Conservation (phyloP, 1,140 invertebrate species). For the Semibalanus balanoides region DNA sequence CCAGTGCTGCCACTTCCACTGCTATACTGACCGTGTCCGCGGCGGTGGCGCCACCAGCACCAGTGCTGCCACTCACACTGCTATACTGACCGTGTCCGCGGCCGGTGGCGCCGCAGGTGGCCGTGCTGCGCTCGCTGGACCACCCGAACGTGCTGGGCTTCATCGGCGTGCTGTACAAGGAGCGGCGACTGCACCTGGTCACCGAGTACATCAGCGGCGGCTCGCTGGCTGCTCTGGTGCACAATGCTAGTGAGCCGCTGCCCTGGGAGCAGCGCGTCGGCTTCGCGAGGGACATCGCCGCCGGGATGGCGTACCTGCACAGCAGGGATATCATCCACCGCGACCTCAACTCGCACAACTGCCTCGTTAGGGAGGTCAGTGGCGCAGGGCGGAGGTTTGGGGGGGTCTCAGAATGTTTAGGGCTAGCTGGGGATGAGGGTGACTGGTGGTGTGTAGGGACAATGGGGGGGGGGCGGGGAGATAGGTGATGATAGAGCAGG, state of each 20-base stretch:
- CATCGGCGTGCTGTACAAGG: constrained; percentile 85
- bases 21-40: too few species aligned
- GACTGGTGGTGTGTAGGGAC: too few species aligned
- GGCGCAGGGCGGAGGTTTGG: too few species aligned
- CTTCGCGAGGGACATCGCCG: constrained; percentile 78
- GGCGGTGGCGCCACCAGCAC: too few species aligned
- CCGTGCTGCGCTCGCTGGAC: constrained; percentile 67
- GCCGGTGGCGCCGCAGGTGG: constrained; percentile 43
- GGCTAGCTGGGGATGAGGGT: too few species aligned
- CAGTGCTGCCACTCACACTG: too few species aligned
- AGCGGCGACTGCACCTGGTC: constrained; percentile 75
- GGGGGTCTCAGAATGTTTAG: too few species aligned
- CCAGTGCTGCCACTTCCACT: too few species aligned
- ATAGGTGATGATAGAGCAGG: too few species aligned
- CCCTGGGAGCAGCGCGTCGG: constrained; percentile 68
- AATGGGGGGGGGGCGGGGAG: too few species aligned
- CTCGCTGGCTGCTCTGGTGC: constrained; percentile 68
- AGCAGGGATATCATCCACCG: constrained; percentile 87
- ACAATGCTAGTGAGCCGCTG: constrained; percentile 49
- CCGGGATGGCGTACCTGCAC: constrained; percentile 86
- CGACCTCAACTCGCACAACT: constrained; percentile 93
- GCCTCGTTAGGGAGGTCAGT: constrained; percentile 63
- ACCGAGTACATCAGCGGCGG: constrained; percentile 85
- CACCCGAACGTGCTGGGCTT: constrained; percentile 83
- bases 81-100: too few species aligned